Conservation (phyloP, 1,140 invertebrate genomes). For the Aphaenogaster floridana region DNA sequence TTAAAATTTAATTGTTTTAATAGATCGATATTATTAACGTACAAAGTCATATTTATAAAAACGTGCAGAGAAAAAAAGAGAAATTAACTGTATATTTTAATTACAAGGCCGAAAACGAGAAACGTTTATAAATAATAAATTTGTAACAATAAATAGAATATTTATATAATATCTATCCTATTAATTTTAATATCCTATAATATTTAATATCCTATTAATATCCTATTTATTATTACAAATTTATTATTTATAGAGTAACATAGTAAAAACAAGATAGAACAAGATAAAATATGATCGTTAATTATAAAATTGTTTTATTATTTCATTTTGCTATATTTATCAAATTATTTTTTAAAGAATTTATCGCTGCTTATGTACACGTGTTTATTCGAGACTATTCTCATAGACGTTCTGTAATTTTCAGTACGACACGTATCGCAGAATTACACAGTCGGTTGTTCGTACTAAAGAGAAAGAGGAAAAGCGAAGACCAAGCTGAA, state of each 20-base stretch:
- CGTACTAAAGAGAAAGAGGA: constrained; percentile 15
- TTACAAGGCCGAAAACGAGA: background rate
- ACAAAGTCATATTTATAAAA: background rate
- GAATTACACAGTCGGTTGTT: constrained; percentile 33
- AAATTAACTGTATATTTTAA: background rate
- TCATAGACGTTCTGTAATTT: constrained; percentile 18
- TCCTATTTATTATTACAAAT: background rate
- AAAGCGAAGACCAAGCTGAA: constrained; percentile 6
- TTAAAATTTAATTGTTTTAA: constrained; percentile 14
- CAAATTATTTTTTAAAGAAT: background rate
- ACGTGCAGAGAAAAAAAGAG: background rate
- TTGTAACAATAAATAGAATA: background rate
- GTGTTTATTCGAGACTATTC: constrained; percentile 10
- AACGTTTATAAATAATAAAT: background rate
- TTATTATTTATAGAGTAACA: background rate
- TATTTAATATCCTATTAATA: background rate
- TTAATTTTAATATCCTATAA: background rate
- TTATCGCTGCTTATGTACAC: background rate
- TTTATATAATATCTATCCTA: background rate
- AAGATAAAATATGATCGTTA: background rate
- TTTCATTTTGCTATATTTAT: background rate
- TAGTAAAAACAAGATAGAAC: background rate
- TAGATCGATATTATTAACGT: background rate
- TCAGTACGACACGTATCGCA: constrained; percentile 29
- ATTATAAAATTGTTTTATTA: background rate